phyloP scores from a whole-genome alignment of 2,888 invertebrate species.

The Drosophila helvetica region DNA sequence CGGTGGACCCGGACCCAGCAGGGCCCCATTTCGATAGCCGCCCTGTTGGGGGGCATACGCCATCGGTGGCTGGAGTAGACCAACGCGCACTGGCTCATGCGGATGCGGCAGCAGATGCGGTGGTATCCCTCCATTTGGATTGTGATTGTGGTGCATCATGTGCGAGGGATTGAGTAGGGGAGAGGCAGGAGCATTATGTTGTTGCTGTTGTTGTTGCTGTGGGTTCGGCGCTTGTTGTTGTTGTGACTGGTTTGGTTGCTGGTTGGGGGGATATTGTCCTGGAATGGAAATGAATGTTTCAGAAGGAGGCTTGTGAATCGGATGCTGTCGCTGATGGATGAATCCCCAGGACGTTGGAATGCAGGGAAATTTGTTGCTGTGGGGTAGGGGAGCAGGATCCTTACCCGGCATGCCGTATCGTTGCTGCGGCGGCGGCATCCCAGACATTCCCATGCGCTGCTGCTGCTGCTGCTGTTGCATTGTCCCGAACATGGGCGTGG shows the following conservation, averaged over 20 bases:
- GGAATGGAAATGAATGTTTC: conserved; percentile 81
- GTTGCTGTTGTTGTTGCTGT: conserved; percentile 64
- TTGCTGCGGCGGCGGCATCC: conserved; percentile 65
- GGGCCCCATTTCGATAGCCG: conserved; percentile 55
- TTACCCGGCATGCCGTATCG: conserved; percentile 80
- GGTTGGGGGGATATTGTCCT: conserved; percentile 79
- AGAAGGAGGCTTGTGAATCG: conserved; percentile 59
- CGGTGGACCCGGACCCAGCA: conserved; percentile 57
- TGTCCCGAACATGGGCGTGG: conserved; percentile 57
- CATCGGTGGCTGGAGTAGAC: conserved; percentile 63
- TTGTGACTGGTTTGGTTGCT: conserved; percentile 63
- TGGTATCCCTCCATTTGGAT: conserved; percentile 43
- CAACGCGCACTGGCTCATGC: conserved; percentile 64
- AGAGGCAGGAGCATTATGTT: conserved; percentile 49
- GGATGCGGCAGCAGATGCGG: conserved; percentile 53
- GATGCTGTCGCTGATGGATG: conserved; percentile 34
- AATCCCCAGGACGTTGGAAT: not conserved
- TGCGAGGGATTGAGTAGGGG: conserved; percentile 51
- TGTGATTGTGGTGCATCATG: conserved; percentile 59
- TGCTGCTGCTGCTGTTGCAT: conserved; percentile 37
- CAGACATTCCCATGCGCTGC: conserved; percentile 59
- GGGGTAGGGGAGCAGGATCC: conserved; percentile 44
- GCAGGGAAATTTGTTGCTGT: no score
- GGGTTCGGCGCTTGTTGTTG: conserved; percentile 70
- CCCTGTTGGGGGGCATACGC: conserved; percentile 38